A percentile compares a stretch with the other conserved stretches of the same genome.
Conservation (phyloP, 1,140 invertebrate genomes). For the Leucophenga varia region DNA sequence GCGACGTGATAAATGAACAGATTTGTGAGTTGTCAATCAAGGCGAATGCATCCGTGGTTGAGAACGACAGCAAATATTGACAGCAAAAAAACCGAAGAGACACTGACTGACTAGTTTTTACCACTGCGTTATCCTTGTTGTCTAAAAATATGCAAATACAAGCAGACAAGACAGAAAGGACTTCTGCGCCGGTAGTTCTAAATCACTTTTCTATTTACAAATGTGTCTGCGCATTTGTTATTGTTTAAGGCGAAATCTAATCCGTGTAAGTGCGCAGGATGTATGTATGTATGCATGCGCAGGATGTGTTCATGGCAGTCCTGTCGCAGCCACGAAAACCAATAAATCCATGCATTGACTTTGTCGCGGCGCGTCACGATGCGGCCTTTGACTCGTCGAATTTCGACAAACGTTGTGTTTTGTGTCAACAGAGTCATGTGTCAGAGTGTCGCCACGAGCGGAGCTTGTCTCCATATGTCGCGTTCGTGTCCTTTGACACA, state of each 20-base stretch:
- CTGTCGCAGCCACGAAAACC: conserved; percentile 46
- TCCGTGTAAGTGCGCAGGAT: conserved; percentile 29
- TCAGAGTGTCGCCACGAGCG: conserved; percentile 34
- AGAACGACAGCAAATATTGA: conserved; percentile 41
- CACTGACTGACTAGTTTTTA: not conserved
- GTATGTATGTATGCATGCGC: too few relatives aligned
- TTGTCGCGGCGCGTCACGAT: not conserved
- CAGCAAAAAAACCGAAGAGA: not conserved
- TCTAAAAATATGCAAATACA: conserved; percentile 2
- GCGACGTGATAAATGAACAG: conserved; percentile 46
- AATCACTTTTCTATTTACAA: conserved; percentile 47
- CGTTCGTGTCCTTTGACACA: conserved; percentile 51
- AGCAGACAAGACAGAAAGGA: conserved; percentile 12
- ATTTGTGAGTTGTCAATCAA: conserved; percentile 50
- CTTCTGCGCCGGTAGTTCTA: conserved; percentile 39
- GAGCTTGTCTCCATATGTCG: conserved; percentile 23
- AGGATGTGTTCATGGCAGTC: conserved; percentile 45
- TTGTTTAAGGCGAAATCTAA: conserved; percentile 32
- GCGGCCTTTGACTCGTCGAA: not conserved
- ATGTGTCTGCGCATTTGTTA: conserved; percentile 37
- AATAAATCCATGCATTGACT: conserved; percentile 25
- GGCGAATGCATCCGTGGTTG: conserved; percentile 8
- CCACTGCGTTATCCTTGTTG: not conserved
- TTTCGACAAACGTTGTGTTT: conserved; percentile 10
- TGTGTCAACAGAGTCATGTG: conserved; percentile 51